Percentiles rank a stretch among this genome's conserved stretches.
Evolutionary conservation across 2,113 vertebrate species (phyloP).

Genomic region (Prolemur simus): DNA sequence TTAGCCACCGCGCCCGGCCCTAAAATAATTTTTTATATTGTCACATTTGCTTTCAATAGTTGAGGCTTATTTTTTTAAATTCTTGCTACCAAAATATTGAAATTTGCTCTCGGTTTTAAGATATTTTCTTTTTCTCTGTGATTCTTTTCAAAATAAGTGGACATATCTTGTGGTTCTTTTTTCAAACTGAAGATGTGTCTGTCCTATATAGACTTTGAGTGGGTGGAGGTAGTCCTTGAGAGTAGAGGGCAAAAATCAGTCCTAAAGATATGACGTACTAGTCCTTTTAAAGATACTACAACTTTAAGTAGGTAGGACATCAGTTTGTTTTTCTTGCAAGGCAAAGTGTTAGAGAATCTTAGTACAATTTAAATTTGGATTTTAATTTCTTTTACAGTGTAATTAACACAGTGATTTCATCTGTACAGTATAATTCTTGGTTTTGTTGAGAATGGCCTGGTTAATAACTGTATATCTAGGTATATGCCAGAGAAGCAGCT

Average conservation of each 20-base stretch:
- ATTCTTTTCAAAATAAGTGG: neutral
- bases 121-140: neutral
- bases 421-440: neutral
- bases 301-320: neutral
- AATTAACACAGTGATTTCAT: neutral
- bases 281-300: neutral
- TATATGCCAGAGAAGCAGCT: neutral
- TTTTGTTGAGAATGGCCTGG: constrained; percentile 10
- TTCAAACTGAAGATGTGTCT: neutral
- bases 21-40: constrained; percentile 43
- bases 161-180: neutral
- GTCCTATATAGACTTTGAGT: neutral
- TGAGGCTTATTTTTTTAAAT: neutral
- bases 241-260: constrained; percentile 18
- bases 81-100: neutral
- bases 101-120: constrained; percentile 10
- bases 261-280: neutral
- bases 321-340: constrained; percentile 25
- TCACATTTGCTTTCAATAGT: constrained; percentile 9
- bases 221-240: neutral
- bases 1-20: too few species aligned
- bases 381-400: constrained; percentile 13
- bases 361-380: neutral
- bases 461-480: neutral
- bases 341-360: neutral